These are phyloP conservation scores for Acomys russatus DNA, from an alignment of 2,797 vertebrate species.

Conservation along the genomic window DNA sequence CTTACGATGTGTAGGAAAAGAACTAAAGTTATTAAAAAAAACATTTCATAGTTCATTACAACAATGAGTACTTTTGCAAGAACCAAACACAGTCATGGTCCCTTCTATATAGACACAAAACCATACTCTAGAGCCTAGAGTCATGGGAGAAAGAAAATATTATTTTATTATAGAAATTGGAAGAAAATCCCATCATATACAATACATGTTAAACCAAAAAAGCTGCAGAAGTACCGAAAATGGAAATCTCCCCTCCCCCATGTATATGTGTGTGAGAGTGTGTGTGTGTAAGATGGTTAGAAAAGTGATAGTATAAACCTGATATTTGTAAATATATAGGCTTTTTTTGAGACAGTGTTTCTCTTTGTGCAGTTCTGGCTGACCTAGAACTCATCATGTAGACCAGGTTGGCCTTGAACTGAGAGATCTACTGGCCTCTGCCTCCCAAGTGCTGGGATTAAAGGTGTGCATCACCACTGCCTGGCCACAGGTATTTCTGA, in stretches of 20 bases:
- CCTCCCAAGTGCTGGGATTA: too few species aligned
- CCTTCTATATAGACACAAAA: neutral
- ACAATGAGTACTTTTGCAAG: neutral
- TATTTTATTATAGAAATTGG: constrained; percentile 1
- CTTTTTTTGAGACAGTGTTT: too few species aligned
- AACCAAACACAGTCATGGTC: neutral
- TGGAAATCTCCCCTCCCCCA: neutral
- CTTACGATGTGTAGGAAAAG: constrained; percentile 9
- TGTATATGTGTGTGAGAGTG: neutral
- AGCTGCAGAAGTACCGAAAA: constrained; percentile 8
- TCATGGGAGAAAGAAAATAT: constrained; percentile 42
- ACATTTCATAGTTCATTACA: neutral
- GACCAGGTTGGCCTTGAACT: too few species aligned
- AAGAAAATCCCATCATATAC: neutral
- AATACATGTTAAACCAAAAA: constrained; percentile 8
- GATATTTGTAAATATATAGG: neutral
- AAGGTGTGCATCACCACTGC: too few species aligned
- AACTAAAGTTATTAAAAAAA: constrained; percentile 48
- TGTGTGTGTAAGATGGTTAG: neutral
- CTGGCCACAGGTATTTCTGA: neutral
- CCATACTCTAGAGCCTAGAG: neutral
- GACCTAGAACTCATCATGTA: too few species aligned
- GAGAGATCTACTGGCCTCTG: too few species aligned
- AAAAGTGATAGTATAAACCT: neutral
- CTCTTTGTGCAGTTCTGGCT: too few species aligned